Evolutionary conservation across 2,797 vertebrate genomes (phyloP).

Genomic region (Tauraco hartlaubi): DNA sequence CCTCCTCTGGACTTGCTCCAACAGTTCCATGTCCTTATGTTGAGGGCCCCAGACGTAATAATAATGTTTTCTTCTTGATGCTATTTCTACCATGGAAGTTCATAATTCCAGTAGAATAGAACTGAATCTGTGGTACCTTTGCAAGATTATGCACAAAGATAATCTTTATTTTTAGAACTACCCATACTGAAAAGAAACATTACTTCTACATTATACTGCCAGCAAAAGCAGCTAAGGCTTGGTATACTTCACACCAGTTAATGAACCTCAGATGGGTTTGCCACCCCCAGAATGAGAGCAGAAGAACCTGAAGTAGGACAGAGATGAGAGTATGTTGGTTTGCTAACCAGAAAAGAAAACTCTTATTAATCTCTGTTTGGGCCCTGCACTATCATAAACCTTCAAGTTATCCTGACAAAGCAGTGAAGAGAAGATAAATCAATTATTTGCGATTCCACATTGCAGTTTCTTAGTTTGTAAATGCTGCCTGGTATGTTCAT

Average conservation of each 20-base stretch:
- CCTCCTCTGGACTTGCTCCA: too few species aligned
- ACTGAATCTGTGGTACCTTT: background rate
- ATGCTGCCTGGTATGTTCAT: background rate
- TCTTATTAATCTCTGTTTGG: background rate
- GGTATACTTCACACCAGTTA: background rate
- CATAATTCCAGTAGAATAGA: background rate
- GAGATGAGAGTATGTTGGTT: background rate
- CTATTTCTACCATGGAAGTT: background rate
- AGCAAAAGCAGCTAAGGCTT: background rate
- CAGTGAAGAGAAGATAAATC: background rate
- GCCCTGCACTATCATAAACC: background rate
- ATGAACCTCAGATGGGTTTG: background rate
- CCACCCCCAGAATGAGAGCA: background rate
- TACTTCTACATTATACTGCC: background rate
- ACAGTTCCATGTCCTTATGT: too few species aligned
- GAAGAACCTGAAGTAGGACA: background rate
- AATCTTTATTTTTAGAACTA: background rate
- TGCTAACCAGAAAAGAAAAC: background rate
- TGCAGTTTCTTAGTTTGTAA: background rate
- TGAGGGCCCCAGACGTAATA: too few species aligned
- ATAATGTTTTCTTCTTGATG: background rate
- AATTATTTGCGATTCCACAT: background rate
- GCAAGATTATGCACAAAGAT: background rate
- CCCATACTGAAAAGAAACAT: background rate
- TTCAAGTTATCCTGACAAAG: background rate